These are phyloP conservation scores for Silurus glanis DNA, from an alignment of 2,113 vertebrate genomes.

Conservation along the genomic window DNA sequence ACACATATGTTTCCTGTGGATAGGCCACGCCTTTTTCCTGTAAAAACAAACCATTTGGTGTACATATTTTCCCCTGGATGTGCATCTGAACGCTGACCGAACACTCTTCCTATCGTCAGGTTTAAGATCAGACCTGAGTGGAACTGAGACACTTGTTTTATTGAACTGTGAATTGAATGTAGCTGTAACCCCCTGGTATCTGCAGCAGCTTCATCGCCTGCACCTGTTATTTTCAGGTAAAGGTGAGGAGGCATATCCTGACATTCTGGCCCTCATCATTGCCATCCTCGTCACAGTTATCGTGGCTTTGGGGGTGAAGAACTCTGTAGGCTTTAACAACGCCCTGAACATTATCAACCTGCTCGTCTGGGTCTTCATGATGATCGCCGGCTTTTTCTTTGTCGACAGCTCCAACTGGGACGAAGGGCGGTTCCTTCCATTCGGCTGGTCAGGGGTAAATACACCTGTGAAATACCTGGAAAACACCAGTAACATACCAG, in stretches of 20 bases:
- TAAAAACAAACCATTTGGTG: background rate
- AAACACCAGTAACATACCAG: background rate
- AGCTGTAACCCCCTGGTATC: background rate
- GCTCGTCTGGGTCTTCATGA: slow-evolving; percentile 92
- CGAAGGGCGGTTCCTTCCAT: slow-evolving; percentile 86
- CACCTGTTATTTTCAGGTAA: slow-evolving; percentile 70
- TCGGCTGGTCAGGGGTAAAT: slow-evolving; percentile 98
- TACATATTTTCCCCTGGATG: background rate
- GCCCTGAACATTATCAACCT: slow-evolving; percentile 90
- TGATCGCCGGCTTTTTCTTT: slow-evolving; percentile 91
- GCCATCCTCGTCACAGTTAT: slow-evolving; percentile 86
- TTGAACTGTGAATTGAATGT: no score
- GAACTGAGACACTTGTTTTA: background rate
- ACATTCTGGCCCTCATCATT: slow-evolving; percentile 89
- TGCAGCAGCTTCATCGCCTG: background rate
- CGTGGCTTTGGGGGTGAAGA: slow-evolving; percentile 88
- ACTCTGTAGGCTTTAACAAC: slow-evolving; percentile 93
- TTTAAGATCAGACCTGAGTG: background rate
- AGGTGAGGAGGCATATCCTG: slow-evolving; percentile 91
- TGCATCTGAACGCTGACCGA: no score
- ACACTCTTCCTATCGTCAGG: background rate
- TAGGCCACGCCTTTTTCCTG: background rate
- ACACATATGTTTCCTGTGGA: slow-evolving; percentile 18
- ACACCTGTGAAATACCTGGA: background rate
- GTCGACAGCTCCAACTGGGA: slow-evolving; percentile 87